A percentile compares a stretch with the other conserved stretches of the same genome.
phyloP scores from a whole-genome alignment of 2,113 vertebrate species.

The Bostrychus sinensis region DNA sequence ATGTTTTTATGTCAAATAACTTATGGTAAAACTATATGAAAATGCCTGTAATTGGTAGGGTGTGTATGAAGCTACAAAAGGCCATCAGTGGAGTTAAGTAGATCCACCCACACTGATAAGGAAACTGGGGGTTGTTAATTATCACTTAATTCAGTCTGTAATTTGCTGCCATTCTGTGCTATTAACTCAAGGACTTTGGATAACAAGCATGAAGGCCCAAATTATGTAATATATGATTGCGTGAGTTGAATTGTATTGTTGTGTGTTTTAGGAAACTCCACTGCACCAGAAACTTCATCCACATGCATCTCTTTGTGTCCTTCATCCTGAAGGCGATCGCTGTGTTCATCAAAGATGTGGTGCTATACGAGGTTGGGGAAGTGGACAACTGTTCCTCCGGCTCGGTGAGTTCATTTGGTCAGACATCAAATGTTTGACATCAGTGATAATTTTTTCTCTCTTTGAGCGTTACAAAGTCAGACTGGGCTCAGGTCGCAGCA shows the following conservation, averaged over 20 bases:
- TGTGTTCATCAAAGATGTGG: slow-evolving; percentile 91
- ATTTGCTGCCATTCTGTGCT: slow-evolving; percentile 28
- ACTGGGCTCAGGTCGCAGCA: slow-evolving; percentile 2
- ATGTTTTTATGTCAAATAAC: not conserved
- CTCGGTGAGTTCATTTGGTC: slow-evolving; percentile 83
- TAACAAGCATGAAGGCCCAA: slow-evolving; percentile 18
- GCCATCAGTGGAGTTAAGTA: slow-evolving; percentile 4
- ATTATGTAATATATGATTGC: slow-evolving; percentile 19
- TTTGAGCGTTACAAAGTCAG: slow-evolving; percentile 1
- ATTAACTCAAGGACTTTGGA: slow-evolving; percentile 42
- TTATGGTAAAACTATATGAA: not conserved
- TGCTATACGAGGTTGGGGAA: slow-evolving; percentile 86
- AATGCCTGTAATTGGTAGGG: not conserved
- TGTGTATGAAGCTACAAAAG: slow-evolving; percentile 18
- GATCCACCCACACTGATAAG: slow-evolving; percentile 16
- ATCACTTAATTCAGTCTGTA: slow-evolving; percentile 24
- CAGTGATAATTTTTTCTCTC: not conserved
- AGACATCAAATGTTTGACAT: not conserved
- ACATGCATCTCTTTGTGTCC: slow-evolving; percentile 93
- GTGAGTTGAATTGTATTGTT: slow-evolving; percentile 17
- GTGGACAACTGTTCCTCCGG: slow-evolving; percentile 84
- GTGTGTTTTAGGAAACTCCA: slow-evolving; percentile 87
- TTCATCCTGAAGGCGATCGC: slow-evolving; percentile 93
- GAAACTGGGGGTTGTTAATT: slow-evolving; percentile 17
- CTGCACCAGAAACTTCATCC: slow-evolving; percentile 95